A percentile compares a stretch with the other conserved stretches of the same genome.
Conservation (phyloP, 2,797 vertebrate genomes). For the Tenualosa thibaudeaui region DNA sequence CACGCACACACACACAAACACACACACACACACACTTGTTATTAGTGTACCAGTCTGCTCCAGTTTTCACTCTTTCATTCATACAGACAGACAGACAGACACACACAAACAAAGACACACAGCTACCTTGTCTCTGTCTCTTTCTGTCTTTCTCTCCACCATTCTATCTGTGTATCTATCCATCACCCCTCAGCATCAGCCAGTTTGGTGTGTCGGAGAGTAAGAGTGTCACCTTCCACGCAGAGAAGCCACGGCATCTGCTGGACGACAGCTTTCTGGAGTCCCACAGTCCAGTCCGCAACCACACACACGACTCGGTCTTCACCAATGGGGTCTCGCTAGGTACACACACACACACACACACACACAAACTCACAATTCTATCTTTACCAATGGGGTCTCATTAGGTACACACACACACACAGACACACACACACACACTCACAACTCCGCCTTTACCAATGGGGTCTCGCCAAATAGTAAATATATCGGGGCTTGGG, state of each 20-base stretch:
- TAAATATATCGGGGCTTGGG: slow-evolving; percentile 47
- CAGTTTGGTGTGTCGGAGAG: slow-evolving; percentile 91
- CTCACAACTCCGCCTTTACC: slow-evolving; percentile 72
- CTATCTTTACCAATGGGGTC: too few relatives aligned
- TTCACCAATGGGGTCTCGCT: slow-evolving; percentile 86
- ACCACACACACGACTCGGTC: slow-evolving; percentile 65
- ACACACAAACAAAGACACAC: too few relatives aligned
- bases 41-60: neutral
- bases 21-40: too few relatives aligned
- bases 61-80: too few relatives aligned
- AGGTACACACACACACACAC: slow-evolving; percentile 65
- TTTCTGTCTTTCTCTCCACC: neutral
- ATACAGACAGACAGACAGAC: neutral
- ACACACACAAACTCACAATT: too few relatives aligned
- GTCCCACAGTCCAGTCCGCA: slow-evolving; percentile 84
- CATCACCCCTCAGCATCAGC: slow-evolving; percentile 81
- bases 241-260: slow-evolving; percentile 88
- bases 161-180: neutral
- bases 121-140: too few relatives aligned
- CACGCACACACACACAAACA: too few relatives aligned
- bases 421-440: slow-evolving; percentile 26
- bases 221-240: slow-evolving; percentile 90
- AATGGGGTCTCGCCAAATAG: slow-evolving; percentile 84
- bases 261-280: slow-evolving; percentile 97
- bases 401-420: too few relatives aligned